phyloP scores from a whole-genome alignment of 2,113 vertebrate genomes.

The Gobiocypris rarus region DNA sequence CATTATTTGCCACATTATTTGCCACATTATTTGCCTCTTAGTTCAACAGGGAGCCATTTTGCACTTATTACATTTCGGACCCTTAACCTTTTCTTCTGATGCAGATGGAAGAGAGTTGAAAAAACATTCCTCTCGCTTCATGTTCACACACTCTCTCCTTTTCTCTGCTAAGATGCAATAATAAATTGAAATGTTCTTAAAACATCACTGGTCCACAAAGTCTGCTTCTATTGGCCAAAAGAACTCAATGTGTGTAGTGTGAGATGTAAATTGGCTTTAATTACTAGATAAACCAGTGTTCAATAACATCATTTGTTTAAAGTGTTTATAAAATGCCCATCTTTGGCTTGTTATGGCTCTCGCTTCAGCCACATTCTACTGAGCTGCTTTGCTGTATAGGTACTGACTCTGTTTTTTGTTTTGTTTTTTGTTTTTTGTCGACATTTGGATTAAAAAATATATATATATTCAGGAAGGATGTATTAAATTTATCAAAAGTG shows the following conservation, averaged over 20 bases:
- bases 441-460: too few species aligned
- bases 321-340: not conserved
- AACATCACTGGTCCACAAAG: not conserved
- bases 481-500: not conserved
- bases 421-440: too few species aligned
- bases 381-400: not conserved
- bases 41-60: slow-evolving; percentile 62
- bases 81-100: slow-evolving; percentile 43
- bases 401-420: not conserved
- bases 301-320: not conserved
- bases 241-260: not conserved
- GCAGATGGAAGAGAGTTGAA: slow-evolving; percentile 26
- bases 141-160: slow-evolving; percentile 48
- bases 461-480: not conserved
- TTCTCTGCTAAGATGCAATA: slow-evolving; percentile 52
- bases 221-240: not conserved
- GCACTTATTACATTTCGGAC: slow-evolving; percentile 58
- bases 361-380: not conserved
- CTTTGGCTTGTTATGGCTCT: not conserved
- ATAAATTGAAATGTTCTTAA: not conserved
- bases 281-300: not conserved
- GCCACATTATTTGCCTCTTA: slow-evolving; percentile 63
- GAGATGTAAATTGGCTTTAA: not conserved
- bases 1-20: slow-evolving; percentile 65
- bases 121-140: slow-evolving; percentile 40